Conservation (phyloP, 2,113 vertebrate genomes). For the Brachyhypopomus gauderio region DNA sequence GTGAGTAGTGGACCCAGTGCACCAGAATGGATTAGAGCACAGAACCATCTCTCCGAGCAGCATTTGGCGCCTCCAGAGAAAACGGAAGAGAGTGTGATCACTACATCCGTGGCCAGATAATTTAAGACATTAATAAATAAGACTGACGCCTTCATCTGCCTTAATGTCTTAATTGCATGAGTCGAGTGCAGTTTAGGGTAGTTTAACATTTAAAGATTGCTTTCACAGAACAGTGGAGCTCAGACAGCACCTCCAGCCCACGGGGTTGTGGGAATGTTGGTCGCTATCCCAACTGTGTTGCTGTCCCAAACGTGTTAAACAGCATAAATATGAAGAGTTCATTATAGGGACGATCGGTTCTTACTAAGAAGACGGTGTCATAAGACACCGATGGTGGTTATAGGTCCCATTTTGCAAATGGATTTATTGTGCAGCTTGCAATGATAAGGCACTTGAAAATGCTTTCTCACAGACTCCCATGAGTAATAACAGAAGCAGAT, state of each 20-base stretch:
- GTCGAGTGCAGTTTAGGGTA: conserved; percentile 26
- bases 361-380: neutral
- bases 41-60: conserved; percentile 40
- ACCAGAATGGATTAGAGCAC: conserved; percentile 46
- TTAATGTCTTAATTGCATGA: conserved; percentile 49
- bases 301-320: neutral
- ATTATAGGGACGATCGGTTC: neutral
- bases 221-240: neutral
- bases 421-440: neutral
- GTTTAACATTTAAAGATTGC: conserved; percentile 12
- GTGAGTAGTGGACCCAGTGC: conserved; percentile 47
- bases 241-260: neutral
- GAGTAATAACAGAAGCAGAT: neutral
- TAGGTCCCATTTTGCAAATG: neutral
- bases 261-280: neutral
- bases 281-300: neutral
- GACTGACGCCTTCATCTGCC: conserved; percentile 44
- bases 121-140: conserved; percentile 49
- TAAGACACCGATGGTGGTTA: neutral
- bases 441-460: neutral
- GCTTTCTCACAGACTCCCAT: neutral
- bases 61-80: conserved; percentile 17
- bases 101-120: conserved; percentile 13
- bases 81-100: conserved; percentile 25
- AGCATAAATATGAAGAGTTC: neutral